phyloP scores from a whole-genome alignment of 2,888 invertebrate species.

The Heliconius sara region DNA sequence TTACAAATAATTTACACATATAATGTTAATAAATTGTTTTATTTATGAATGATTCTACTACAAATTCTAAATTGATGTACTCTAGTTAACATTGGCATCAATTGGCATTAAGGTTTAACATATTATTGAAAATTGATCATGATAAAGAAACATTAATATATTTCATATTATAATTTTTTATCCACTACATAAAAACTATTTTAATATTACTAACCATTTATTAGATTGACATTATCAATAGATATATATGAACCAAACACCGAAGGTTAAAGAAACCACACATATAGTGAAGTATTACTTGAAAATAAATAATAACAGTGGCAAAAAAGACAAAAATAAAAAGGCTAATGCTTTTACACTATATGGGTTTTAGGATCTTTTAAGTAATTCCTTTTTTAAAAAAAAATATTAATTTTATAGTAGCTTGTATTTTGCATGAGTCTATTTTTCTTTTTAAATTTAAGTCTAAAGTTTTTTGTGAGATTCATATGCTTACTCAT shows the following conservation, averaged over 20 bases:
- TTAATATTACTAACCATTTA: constrained; percentile 11
- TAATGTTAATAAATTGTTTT: constrained; percentile 1
- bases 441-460: background rate
- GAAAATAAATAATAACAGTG: constrained; percentile 1
- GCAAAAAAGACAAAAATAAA: background rate
- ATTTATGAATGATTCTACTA: constrained; percentile 1
- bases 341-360: background rate
- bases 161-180: background rate
- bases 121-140: background rate
- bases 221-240: background rate
- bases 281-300: background rate
- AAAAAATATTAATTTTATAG: background rate
- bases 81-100: constrained; percentile 2
- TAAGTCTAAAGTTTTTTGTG: background rate
- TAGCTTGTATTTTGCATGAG: constrained; percentile 3
- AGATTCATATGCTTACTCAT: constrained; percentile 14
- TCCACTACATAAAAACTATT: background rate
- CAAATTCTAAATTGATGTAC: background rate
- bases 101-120: constrained; percentile 9
- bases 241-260: background rate
- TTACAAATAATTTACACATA: background rate
- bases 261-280: background rate
- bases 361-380: background rate
- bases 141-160: background rate
- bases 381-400: background rate